These are phyloP conservation scores for Mixornis gularis DNA, from an alignment of 2,113 vertebrate genomes.

Conservation along the genomic window DNA sequence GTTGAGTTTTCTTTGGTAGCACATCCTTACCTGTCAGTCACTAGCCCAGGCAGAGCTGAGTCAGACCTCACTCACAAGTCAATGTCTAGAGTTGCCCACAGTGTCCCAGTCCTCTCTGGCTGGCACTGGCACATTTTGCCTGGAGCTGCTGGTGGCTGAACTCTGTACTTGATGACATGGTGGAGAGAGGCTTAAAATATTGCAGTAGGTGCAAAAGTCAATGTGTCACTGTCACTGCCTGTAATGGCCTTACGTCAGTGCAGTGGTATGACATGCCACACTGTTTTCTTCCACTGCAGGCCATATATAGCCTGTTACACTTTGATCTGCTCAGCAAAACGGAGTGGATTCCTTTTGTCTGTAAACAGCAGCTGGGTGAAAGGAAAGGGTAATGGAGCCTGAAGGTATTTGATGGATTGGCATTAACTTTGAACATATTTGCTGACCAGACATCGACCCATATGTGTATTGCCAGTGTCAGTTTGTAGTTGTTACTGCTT, in stretches of 20 bases:
- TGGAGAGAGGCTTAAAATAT: constrained; percentile 22
- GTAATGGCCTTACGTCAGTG: background rate
- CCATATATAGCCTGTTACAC: background rate
- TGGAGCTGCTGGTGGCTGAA: background rate
- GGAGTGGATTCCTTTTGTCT: background rate
- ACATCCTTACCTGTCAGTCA: background rate
- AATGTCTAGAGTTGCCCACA: background rate
- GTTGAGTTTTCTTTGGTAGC: background rate
- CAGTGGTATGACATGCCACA: background rate
- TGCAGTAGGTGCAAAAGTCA: constrained; percentile 34
- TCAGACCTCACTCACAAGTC: background rate
- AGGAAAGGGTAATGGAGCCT: background rate
- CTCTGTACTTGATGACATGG: background rate
- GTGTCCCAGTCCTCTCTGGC: background rate
- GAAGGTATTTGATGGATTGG: background rate
- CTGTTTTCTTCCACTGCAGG: background rate
- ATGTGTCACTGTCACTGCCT: background rate
- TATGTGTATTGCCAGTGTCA: background rate
- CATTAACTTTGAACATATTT: background rate
- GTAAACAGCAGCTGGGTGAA: background rate
- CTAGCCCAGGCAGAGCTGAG: background rate
- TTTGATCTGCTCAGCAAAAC: constrained; percentile 17
- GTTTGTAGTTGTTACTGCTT: background rate
- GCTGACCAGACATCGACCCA: background rate
- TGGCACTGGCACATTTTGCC: background rate